Evolutionary conservation across 2,888 invertebrate genomes (phyloP), one percentile per base, ranked within the genome.

Genomic region (Eupelmus urozonus): DNA sequence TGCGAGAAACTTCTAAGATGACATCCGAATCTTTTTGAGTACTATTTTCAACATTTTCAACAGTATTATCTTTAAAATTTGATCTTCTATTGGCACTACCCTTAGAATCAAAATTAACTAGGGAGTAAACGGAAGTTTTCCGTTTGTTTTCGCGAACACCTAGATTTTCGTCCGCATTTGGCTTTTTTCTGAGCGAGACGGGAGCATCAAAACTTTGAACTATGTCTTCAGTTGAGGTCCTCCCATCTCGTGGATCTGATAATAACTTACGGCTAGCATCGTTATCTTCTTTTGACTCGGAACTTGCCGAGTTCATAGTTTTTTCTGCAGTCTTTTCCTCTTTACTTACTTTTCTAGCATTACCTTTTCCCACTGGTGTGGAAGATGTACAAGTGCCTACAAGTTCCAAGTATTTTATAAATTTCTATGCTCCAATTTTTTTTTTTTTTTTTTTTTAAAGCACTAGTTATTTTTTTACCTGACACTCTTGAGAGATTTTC

Each of bases 401-500:
- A 79, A 81, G 42, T 49, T 29, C 76, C 23, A 57, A 59, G 18
- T 51, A 25, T 49, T 16, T 27, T 20, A 59, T 59, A 13, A 25
- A 16, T 45, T 42, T 53, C 77, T 29, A 34, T n/a, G n/a, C n/a
- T n/a, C n/a, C 1, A 20, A 42, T 2, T n/a, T 29, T 42, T 9
- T 34, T 59, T 7, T 34, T 57, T 59, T 72, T 27, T 45, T 55
- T 29, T 34, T 16, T 45, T 51, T 16, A 57, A 18, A 23, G 34
- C 23, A 27, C 18, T 4, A 42, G 42, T 40, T 9, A 9, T 49
- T 65, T 53, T 23, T 20, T 53, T 82, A 88, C 88, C 88, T 85
- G 88, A 85, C 81, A 86, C 80, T 81, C 83, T 85, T 78, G 85
- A 86, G 80, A 86, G 85, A 82, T 85, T 87, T 83, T 87, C 88